These are phyloP conservation scores for Epirrhoe alternata DNA, from an alignment of 2,888 invertebrate species.

Conservation along the genomic window DNA sequence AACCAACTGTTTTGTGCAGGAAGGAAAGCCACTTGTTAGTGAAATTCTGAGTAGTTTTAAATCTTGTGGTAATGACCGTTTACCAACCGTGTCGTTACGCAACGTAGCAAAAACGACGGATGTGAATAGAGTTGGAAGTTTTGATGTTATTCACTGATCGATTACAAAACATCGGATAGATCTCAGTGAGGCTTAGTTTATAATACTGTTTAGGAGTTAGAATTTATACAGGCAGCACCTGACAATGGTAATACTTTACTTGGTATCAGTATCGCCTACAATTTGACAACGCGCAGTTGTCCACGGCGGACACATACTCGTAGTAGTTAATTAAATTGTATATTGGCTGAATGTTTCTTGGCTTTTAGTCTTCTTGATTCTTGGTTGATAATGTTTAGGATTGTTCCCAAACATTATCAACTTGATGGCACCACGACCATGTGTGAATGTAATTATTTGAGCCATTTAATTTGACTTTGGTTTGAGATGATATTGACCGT, in stretches of 20 bases:
- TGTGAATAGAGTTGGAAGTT: slow-evolving; percentile 17
- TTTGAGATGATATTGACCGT: slow-evolving; percentile 41
- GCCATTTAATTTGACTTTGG: slow-evolving; percentile 26
- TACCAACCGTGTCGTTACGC: slow-evolving; percentile 57
- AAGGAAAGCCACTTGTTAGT: slow-evolving; percentile 51
- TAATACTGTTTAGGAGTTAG: too few species aligned
- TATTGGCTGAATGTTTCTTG: too few species aligned
- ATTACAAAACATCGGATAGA: slow-evolving; percentile 13
- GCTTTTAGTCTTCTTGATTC: too few species aligned
- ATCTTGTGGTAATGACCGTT: slow-evolving; percentile 66
- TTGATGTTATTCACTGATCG: slow-evolving; percentile 18
- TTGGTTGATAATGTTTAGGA: neutral
- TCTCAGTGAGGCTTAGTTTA: neutral
- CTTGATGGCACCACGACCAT: too few species aligned
- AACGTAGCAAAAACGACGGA: slow-evolving; percentile 38
- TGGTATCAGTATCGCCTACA: too few species aligned
- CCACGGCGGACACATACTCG: too few species aligned
- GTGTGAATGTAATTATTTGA: too few species aligned
- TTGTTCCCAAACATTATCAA: too few species aligned
- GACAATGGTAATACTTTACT: too few species aligned
- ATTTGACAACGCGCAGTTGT: too few species aligned
- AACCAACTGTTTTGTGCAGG: slow-evolving; percentile 39
- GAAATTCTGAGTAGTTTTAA: slow-evolving; percentile 45
- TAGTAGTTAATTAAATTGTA: too few species aligned
- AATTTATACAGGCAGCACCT: too few species aligned